These are phyloP conservation scores for Cichlasoma orientale DNA, from an alignment of 2,797 vertebrate genomes.

Conservation along the genomic window DNA sequence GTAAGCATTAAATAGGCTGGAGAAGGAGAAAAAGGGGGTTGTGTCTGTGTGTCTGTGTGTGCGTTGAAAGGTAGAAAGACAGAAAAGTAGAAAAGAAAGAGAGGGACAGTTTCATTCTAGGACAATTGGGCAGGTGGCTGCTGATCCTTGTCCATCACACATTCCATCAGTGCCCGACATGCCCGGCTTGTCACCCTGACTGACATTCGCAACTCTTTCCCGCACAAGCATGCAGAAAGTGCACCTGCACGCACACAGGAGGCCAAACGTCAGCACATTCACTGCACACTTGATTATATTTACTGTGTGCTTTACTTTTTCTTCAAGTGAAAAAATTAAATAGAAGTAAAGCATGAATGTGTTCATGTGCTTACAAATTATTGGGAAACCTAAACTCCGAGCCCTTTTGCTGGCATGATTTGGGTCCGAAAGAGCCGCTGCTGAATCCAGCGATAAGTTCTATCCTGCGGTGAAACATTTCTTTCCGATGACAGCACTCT, in stretches of 20 bases:
- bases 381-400: background rate
- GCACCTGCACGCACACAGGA: background rate
- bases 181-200: conserved; percentile 78
- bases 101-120: conserved; percentile 68
- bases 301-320: background rate
- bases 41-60: background rate
- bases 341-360: background rate
- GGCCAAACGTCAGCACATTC: background rate
- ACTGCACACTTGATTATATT: background rate
- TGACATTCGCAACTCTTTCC: conserved; percentile 59
- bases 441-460: background rate
- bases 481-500: background rate
- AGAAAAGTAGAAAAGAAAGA: background rate
- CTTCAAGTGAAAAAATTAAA: background rate
- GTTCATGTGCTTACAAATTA: background rate
- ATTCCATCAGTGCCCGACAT: conserved; percentile 79
- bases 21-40: conserved; percentile 7
- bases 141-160: conserved; percentile 79
- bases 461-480: background rate
- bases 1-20: background rate
- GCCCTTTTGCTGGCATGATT: background rate
- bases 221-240: background rate
- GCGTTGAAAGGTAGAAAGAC: background rate
- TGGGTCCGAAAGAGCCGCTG: background rate
- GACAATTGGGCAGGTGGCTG: conserved; percentile 68